Percentiles rank a stretch among this genome's conserved stretches.
phyloP scores from a whole-genome alignment of 1,140 invertebrate species.

The Atta texana region DNA sequence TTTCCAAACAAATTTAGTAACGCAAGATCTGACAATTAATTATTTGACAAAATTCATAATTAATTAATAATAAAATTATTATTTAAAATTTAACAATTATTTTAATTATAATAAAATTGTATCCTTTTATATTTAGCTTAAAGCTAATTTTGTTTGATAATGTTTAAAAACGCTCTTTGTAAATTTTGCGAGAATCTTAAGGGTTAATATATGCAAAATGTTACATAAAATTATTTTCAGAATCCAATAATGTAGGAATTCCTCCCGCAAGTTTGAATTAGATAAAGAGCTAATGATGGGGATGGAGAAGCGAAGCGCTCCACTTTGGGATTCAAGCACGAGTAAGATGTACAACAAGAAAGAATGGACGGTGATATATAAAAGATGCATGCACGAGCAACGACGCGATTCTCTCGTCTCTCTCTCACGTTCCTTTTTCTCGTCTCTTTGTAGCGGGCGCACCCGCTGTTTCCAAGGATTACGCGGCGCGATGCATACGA shows the following conservation, averaged over 20 bases:
- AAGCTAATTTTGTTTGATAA: neutral
- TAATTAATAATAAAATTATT: neutral
- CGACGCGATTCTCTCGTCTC: conserved; percentile 36
- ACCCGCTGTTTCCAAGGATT: conserved; percentile 63
- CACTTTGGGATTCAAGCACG: conserved; percentile 30
- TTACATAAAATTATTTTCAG: conserved; percentile 1
- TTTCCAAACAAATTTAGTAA: neutral
- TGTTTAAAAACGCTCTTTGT: neutral
- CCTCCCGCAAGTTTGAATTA: neutral
- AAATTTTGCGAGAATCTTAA: neutral
- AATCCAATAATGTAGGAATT: neutral
- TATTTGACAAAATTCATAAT: neutral
- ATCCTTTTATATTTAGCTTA: neutral
- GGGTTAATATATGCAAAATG: neutral
- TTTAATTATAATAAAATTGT: conserved; percentile 15
- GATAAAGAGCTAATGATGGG: neutral
- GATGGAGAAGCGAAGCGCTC: neutral
- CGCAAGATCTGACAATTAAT: neutral
- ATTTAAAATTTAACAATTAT: neutral
- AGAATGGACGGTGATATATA: conserved; percentile 42
- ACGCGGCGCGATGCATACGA: conserved; percentile 50
- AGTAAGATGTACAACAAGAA: neutral
- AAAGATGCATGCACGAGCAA: conserved; percentile 51
- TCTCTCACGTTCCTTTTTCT: conserved; percentile 46
- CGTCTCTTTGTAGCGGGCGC: conserved; percentile 24